Evolutionary conservation across 2,113 vertebrate species (phyloP).

Genomic region (Uropsilus gracilis): DNA sequence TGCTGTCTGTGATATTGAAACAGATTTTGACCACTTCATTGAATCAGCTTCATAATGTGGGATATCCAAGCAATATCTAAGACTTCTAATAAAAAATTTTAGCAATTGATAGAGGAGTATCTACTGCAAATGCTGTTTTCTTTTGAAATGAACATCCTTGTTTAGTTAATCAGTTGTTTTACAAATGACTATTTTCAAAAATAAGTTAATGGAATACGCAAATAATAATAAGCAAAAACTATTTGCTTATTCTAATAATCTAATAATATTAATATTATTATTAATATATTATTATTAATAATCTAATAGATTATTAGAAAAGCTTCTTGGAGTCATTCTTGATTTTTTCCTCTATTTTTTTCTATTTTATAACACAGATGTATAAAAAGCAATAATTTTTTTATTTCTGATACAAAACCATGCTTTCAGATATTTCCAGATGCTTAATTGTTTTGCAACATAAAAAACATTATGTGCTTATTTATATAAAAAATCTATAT

Average conservation of each 20-base stretch:
- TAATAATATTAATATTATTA: too few species aligned
- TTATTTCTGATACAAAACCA: not conserved
- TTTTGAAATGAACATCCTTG: not conserved
- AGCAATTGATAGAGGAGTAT: not conserved
- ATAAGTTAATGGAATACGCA: not conserved
- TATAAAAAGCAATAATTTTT: not conserved
- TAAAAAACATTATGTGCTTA: not conserved
- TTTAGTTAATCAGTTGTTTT: constrained; percentile 5
- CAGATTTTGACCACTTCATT: not conserved
- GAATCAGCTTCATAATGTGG: not conserved
- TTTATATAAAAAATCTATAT: not conserved
- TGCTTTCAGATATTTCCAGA: not conserved
- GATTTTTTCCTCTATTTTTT: not conserved
- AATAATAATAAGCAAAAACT: too few species aligned
- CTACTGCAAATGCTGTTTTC: too few species aligned
- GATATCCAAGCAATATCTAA: not conserved
- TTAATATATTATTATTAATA: too few species aligned
- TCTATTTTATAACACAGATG: too few species aligned
- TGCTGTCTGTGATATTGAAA: not conserved
- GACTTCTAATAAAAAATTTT: not conserved
- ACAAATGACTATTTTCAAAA: constrained; percentile 36
- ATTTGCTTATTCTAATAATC: too few species aligned
- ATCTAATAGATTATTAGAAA: too few species aligned
- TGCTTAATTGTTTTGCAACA: not conserved
- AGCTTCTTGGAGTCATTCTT: not conserved